Evolutionary conservation across 2,888 invertebrate genomes (phyloP).

Genomic region (Oscheius onirici): DNA sequence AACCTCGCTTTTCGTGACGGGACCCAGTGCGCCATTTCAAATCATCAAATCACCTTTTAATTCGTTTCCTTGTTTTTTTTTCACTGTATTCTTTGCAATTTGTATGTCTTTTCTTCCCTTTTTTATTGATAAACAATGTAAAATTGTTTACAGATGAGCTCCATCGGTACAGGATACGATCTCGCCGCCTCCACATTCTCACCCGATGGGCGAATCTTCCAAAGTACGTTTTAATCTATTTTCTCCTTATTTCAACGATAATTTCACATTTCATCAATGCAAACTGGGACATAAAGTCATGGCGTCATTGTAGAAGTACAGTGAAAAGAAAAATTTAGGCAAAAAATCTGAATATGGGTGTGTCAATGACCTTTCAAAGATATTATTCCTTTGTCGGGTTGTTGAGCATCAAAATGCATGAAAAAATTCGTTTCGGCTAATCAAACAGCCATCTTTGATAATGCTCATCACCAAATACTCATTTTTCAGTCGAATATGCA

Average conservation of each 20-base stretch:
- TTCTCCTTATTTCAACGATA: neutral
- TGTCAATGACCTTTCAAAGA: no score
- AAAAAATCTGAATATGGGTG: no score
- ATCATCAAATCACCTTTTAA: neutral
- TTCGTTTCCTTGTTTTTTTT: neutral
- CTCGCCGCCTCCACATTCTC: constrained; percentile 99
- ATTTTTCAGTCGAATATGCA: constrained; percentile 85
- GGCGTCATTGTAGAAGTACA: no score
- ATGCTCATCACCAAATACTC: neutral
- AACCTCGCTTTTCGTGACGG: neutral
- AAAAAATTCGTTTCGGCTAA: no score
- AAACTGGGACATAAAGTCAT: no score
- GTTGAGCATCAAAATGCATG: no score
- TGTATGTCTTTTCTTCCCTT: constrained; percentile 4
- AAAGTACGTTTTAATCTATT: constrained; percentile 76
- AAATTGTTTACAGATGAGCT: constrained; percentile 85
- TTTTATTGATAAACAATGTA: constrained; percentile 4
- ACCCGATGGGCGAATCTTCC: constrained; percentile 97
- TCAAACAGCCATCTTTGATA: no score
- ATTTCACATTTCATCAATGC: no score
- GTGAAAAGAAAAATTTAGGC: no score
- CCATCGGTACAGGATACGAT: constrained; percentile 96
- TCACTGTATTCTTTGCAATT: neutral
- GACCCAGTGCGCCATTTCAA: no score
- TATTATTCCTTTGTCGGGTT: no score